Base-by-base conservation (phyloP, 2,888 invertebrate species). In the Lacanobia wlatinum region DNA sequence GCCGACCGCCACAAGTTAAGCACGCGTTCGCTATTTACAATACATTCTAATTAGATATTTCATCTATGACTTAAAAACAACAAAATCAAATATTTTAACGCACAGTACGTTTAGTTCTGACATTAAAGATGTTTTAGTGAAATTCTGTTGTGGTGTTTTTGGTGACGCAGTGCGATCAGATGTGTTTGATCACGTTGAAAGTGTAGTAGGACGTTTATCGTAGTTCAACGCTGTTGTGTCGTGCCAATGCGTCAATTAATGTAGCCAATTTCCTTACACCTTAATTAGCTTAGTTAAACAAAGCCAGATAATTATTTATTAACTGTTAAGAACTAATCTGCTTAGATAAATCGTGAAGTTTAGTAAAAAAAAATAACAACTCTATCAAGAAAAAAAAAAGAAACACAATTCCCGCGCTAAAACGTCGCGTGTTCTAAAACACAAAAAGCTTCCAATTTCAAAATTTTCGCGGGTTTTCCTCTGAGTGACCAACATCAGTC, bases 11-110 rank as follows among this genome's bases (percentile, higher is more conserved):
- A 94, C 90, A 90, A 92, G 90, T 90, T 87, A 87, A 92, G 90
- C 95, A 95, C 96, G 95, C 95, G 92, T 90, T 87, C 83, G 88
- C 82, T 94, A 92, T 94, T 94, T 92, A 91, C 90, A 90, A 84
- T 66, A 76, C 75, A 86, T 78, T 80, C 69, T 79, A 70, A 66
- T 75, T 55, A 79, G 68, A 76, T 62, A 73, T 78, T 68, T 82
- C 58, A 70, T 78, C 38, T 73, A 65, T 80, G 65, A 82, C 75
- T 76, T 73, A 67, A 73, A 62, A 70, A 46, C 52, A 10, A 61
- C 8, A 46, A 55, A 38, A 66, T 7, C n/a, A 43, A 38, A 48
- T 48, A 38, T 66, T 73, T 58, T 43, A 65, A 53, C 66, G 50
- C 0, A 65, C 53, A 55, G 63, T 70, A 64, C 3, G 18, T 52